Evolutionary conservation across 2,113 vertebrate species (phyloP).

Genomic region (Larimichthys polyactis): DNA sequence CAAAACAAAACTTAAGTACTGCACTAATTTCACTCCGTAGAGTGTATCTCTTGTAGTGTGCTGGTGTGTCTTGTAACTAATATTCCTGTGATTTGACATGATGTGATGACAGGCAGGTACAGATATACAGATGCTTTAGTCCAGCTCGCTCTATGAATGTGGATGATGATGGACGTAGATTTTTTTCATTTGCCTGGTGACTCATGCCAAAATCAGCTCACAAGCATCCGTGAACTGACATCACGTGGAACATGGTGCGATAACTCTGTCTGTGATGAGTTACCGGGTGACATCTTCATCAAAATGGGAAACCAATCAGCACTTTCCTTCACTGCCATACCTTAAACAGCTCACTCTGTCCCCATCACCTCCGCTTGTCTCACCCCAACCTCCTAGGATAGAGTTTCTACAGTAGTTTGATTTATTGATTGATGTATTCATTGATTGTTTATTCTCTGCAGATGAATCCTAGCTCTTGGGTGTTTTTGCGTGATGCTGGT

Average conservation of each 20-base stretch:
- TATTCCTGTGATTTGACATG: not conserved
- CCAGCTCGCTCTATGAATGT: slow-evolving; percentile 56
- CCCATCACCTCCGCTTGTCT: slow-evolving; percentile 27
- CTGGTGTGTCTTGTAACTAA: not conserved
- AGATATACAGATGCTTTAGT: slow-evolving; percentile 46
- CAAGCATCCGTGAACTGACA: not conserved
- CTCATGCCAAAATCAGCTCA: not conserved
- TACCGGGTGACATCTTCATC: slow-evolving; percentile 30
- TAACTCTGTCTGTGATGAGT: slow-evolving; percentile 7
- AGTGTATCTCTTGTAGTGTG: not conserved
- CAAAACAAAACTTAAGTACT: not conserved
- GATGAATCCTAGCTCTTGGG: slow-evolving; percentile 2
- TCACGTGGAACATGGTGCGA: not conserved
- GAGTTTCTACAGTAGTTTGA: not conserved
- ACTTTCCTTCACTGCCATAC: slow-evolving; percentile 74
- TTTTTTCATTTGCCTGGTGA: slow-evolving; percentile 5
- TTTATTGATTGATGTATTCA: slow-evolving; percentile 32
- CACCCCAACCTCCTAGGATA: not conserved
- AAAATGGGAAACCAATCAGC: slow-evolving; percentile 43
- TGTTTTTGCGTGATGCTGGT: slow-evolving; percentile 4
- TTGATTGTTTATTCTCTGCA: slow-evolving; percentile 30
- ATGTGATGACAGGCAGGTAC: not conserved
- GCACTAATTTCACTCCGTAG: slow-evolving; percentile 16
- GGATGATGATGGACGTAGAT: not conserved
- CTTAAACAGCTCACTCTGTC: slow-evolving; percentile 52